Base-by-base conservation (phyloP, 1,140 invertebrate genomes). In the Drosophila guanche region DNA sequence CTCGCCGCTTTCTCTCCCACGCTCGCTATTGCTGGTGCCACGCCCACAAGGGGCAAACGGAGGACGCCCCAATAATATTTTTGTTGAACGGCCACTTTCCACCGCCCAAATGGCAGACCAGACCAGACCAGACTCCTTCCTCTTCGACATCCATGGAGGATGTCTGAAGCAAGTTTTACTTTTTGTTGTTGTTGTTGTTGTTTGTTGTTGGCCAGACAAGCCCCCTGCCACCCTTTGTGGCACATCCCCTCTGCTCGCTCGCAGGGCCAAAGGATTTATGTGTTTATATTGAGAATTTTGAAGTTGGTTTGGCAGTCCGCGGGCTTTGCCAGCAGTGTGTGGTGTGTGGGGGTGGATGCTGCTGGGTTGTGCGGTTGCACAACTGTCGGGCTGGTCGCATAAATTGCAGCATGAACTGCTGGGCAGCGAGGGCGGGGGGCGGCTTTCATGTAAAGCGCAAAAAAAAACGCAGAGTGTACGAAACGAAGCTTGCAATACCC, bases 331-430 rank as follows among this genome's bases (percentile, higher is more conserved):
- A 42, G 22, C 42, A 20, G 16, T 6, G 16, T 10, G 16, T 3
- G 25, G n/a, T n/a, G n/a, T n/a, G n/a, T n/a, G n/a, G 16, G 47
- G 47, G 52, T 20, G 16, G 16, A 37, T 40, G 52, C 23, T 22
- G 14, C 41, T 42, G 47, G 27, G 33, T 68, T 53, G 10, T 79
- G 78, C 53, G 73, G 78, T 83, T 77, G 74, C 51, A 68, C 73
- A 81, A 73, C 78, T 69, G 58, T 29, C 47, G 78, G 68, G 55
- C 55, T 41, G 68, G 41, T 16, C 69, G 69, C 79, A 84, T 83
- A 83, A 83, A 83, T 83, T 79, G 79, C 70, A 75, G 56, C 56
- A 70, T 68, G 68, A 33, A 33, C 3, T 10, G 33, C 4, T 4
- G 33, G 33, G 10, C 3, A 4, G 33, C 3, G 33, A 7, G 33